These are phyloP conservation scores for Drosophila conformis DNA, from an alignment of 2,888 invertebrate genomes.

Conservation along the genomic window DNA sequence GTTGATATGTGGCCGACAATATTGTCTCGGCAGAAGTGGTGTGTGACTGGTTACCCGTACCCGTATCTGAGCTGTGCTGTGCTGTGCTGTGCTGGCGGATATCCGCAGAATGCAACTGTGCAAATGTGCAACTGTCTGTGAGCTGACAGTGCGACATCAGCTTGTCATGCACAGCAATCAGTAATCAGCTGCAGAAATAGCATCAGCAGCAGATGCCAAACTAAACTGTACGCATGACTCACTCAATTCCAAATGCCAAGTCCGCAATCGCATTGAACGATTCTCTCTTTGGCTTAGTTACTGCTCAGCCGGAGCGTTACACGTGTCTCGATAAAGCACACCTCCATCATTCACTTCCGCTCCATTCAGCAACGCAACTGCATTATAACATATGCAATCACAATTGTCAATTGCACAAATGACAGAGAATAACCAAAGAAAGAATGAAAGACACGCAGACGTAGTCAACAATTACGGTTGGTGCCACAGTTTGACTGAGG, in stretches of 20 bases:
- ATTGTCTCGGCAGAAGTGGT: background rate
- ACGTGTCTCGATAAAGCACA: conserved; percentile 28
- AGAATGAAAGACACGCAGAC: conserved; percentile 50
- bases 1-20: conserved; percentile 16
- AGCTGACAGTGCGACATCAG: conserved; percentile 25
- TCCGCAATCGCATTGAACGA: conserved; percentile 18
- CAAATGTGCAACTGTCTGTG: background rate
- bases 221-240: conserved; percentile 22
- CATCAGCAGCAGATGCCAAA: conserved; percentile 28
- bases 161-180: conserved; percentile 50
- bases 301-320: conserved; percentile 15
- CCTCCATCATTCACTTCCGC: background rate
- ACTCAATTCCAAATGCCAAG: conserved; percentile 25
- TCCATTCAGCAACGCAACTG: conserved; percentile 39
- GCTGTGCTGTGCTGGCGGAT: conserved; percentile 6
- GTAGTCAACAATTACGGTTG: conserved; percentile 74
- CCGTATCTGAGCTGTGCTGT: background rate
- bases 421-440: conserved; percentile 49
- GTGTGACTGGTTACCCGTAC: background rate
- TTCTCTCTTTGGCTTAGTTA: conserved; percentile 23
- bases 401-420: conserved; percentile 77
- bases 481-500: conserved; percentile 74
- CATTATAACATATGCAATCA: conserved; percentile 77
- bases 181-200: conserved; percentile 58
- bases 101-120: conserved; percentile 8